Base-by-base conservation (phyloP, 1,140 invertebrate species). In the Apocrypta bakeri region DNA sequence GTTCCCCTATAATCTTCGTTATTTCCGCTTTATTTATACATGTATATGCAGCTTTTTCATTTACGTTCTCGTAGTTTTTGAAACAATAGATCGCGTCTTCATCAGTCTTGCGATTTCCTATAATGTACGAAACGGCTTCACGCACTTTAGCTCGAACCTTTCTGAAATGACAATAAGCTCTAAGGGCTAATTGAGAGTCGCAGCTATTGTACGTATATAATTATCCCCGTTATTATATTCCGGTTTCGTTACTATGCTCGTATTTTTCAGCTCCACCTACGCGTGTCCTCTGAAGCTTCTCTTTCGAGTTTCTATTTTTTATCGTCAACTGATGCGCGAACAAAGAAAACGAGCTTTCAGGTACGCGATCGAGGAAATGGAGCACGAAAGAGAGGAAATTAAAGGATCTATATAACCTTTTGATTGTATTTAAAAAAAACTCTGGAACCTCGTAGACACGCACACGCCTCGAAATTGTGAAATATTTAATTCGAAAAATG, bases 111-210 rank as follows among this genome's bases (percentile, higher is more conserved):
- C 33, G 33, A 7, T 11, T 11, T 1, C 7, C 40, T 7, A 1
- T 11, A 11, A 64, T n/a, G 24, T 64, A 25, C 40, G 40, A 42
- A 42, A 1, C 40, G 48, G 21, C 48, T 56, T 7, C 48, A 7
- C 48, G 17, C 40, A 11, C 40, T 42, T 12, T 42, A 7, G 40
- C 40, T 7, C 48, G 48, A 69, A 69, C 33, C 68, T 33, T 21
- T 7, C 21, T 33, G 68, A 33, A 69, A 69, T 69, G 68, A 27
- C 37, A 73, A 56, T 56, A 73, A 73, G 40, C 71, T 73, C 11
- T n/a, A 75, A 75, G 48, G 48, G 27, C 42, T 31, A 75, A 63
- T 75, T 75, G 73, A 75, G 33, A 75, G 48, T 75, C 29, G n/a
- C n/a, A 73, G 71, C n/a, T 27, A 31, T 61, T 75, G 48, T 63